These are phyloP conservation scores for Myotis planiceps DNA, from an alignment of 2,797 vertebrate genomes.

Conservation along the genomic window DNA sequence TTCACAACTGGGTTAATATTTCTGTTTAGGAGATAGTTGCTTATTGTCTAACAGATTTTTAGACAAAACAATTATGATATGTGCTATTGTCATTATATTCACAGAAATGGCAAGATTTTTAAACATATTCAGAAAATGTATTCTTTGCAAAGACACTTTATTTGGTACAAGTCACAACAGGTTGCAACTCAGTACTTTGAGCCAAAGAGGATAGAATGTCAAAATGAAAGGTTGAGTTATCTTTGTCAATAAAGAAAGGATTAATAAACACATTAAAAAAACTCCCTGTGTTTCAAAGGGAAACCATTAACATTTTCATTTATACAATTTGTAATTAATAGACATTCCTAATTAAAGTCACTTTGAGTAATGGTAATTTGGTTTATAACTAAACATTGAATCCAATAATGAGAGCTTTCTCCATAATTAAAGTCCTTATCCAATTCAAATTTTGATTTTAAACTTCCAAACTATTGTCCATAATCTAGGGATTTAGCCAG, in stretches of 20 bases:
- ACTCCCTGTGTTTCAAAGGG: not conserved
- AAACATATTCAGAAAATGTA: conserved; percentile 6
- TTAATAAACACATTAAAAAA: conserved; percentile 21
- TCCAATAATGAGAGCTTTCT: not conserved
- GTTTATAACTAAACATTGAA: not conserved
- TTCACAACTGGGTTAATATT: not conserved
- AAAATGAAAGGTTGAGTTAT: not conserved
- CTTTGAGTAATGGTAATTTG: conserved; percentile 41
- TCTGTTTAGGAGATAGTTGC: not conserved
- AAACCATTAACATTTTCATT: conserved; percentile 32
- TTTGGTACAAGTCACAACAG: conserved; percentile 25
- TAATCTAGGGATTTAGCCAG: not conserved
- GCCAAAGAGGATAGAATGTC: not conserved
- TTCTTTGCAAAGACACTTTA: conserved; percentile 27
- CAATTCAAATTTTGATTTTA: conserved; percentile 45
- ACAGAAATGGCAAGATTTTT: conserved; percentile 31
- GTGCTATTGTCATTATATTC: not conserved
- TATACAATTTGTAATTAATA: not conserved
- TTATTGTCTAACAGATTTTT: conserved; percentile 2
- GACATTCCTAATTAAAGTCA: conserved; percentile 17
- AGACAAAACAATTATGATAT: not conserved
- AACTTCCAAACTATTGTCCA: not conserved
- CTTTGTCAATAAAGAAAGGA: conserved; percentile 30
- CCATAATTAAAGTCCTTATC: conserved; percentile 1
- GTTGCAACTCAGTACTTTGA: not conserved